Conservation (phyloP, 2,888 invertebrate species). For the Entomobrya proxima region DNA sequence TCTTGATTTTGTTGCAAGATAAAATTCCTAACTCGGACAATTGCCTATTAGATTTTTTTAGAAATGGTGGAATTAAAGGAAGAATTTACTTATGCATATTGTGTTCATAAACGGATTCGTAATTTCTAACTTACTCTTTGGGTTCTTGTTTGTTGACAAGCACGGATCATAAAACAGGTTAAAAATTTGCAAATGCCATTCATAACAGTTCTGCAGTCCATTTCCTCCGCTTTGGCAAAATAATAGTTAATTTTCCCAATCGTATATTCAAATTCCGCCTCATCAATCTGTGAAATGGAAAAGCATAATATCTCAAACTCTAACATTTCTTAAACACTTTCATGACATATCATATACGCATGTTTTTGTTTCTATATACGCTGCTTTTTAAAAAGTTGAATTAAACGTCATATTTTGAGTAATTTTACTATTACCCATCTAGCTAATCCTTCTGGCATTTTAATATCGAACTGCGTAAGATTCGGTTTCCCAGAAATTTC, state of each 20-base stretch:
- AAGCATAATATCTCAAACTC: no score
- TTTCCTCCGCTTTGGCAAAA: conserved; percentile 37
- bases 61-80: neutral
- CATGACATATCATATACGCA: no score
- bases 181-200: conserved; percentile 43
- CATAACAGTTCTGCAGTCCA: conserved; percentile 37
- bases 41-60: conserved; percentile 41
- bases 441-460: conserved; percentile 41
- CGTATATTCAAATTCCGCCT: conserved; percentile 51
- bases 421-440: conserved; percentile 41
- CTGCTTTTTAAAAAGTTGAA: no score
- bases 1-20: conserved; percentile 47
- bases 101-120: neutral
- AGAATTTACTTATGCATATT: neutral
- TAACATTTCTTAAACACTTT: no score
- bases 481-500: conserved; percentile 29
- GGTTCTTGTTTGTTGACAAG: conserved; percentile 21
- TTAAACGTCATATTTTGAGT: neutral
- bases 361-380: no score
- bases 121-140: conserved; percentile 48
- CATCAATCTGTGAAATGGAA: conserved; percentile 36
- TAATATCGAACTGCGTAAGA: conserved; percentile 24
- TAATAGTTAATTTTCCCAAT: conserved; percentile 43
- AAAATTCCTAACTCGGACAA: conserved; percentile 33
- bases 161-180: conserved; percentile 36